Evolutionary conservation across 2,888 invertebrate genomes (phyloP).

Genomic region (Diachrysia chrysitis): DNA sequence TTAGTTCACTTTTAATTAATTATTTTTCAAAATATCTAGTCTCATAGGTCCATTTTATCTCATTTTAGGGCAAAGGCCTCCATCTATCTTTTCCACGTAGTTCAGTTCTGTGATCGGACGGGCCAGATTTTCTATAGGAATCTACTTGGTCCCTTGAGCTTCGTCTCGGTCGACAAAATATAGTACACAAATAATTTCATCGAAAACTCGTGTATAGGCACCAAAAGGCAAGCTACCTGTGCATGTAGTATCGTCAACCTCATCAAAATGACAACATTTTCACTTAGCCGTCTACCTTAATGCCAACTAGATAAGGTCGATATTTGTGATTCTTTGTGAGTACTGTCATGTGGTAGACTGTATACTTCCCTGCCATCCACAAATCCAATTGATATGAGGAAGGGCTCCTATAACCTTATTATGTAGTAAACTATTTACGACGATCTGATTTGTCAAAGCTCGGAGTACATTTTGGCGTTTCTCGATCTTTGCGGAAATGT

Average conservation of each 20-base stretch:
- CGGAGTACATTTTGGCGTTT: constrained; percentile 21
- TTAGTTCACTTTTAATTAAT: too few species aligned
- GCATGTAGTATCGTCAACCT: too few species aligned
- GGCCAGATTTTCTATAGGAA: too few species aligned
- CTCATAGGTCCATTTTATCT: too few species aligned
- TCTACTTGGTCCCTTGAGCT: too few species aligned
- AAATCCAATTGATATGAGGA: constrained; percentile 53
- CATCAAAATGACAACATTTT: neutral
- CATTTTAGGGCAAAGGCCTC: too few species aligned
- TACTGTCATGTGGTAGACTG: neutral
- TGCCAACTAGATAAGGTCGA: neutral
- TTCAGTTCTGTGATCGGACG: too few species aligned
- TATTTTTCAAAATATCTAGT: too few species aligned
- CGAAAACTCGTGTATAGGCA: neutral
- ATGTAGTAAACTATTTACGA: constrained; percentile 55
- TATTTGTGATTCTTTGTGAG: neutral
- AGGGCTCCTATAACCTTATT: constrained; percentile 47
- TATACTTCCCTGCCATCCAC: constrained; percentile 27
- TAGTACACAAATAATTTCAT: neutral
- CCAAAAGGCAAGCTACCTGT: constrained; percentile 13
- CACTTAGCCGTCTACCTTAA: neutral
- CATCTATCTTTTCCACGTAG: too few species aligned
- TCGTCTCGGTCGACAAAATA: too few species aligned
- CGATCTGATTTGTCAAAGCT: constrained; percentile 50
- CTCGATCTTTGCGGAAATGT: constrained; percentile 7